phyloP scores from a whole-genome alignment of 2,888 invertebrate species.

The Caenorhabditis afra region DNA sequence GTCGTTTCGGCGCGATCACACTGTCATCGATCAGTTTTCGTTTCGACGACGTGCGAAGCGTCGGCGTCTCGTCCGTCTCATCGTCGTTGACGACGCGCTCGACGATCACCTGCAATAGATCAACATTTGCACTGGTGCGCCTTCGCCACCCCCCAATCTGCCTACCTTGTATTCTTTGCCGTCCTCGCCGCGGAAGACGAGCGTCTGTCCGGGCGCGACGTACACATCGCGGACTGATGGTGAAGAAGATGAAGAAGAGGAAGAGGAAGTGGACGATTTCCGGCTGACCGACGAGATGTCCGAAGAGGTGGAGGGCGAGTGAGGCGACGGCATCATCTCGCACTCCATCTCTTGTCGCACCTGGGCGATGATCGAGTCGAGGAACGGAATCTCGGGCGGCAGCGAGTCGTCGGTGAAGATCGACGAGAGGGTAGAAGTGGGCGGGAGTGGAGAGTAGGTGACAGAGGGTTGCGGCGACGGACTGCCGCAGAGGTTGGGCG shows the following conservation, averaged over 20 bases:
- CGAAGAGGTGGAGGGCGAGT: slow-evolving; percentile 46
- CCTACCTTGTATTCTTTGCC: slow-evolving; percentile 67
- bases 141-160: background rate
- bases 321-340: slow-evolving; percentile 41
- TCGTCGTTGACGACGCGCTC: slow-evolving; percentile 32
- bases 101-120: slow-evolving; percentile 42
- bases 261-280: slow-evolving; percentile 38
- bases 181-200: slow-evolving; percentile 63
- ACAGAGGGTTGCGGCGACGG: slow-evolving; percentile 2
- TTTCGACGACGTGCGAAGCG: slow-evolving; percentile 14
- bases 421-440: slow-evolving; percentile 19
- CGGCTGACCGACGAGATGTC: slow-evolving; percentile 47
- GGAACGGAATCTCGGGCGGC: slow-evolving; percentile 54
- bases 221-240: slow-evolving; percentile 33
- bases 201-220: slow-evolving; percentile 56
- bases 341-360: slow-evolving; percentile 71
- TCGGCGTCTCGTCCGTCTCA: slow-evolving; percentile 8
- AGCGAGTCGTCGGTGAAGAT: slow-evolving; percentile 20
- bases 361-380: slow-evolving; percentile 74
- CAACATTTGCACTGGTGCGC: background rate
- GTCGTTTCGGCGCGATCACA: slow-evolving; percentile 44
- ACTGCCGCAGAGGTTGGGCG: no score
- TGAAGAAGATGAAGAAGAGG: slow-evolving; percentile 29
- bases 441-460: slow-evolving; percentile 26
- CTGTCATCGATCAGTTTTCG: slow-evolving; percentile 32